phyloP scores from a whole-genome alignment of 2,797 vertebrate genomes.

The Clamator glandarius region DNA sequence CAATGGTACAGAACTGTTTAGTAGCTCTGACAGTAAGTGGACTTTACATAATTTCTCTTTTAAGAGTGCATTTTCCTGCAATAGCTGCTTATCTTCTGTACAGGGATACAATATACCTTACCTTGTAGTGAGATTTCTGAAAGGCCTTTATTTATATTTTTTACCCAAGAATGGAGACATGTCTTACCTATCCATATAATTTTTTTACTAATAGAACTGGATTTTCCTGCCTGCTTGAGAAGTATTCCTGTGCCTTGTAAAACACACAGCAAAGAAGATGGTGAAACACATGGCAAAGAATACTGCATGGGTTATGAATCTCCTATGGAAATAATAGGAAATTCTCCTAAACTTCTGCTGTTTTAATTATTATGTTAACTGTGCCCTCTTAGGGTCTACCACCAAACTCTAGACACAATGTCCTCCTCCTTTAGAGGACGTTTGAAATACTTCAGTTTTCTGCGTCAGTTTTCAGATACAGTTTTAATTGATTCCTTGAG shows the following conservation, averaged over 20 bases:
- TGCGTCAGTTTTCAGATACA: neutral
- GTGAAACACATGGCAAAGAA: neutral
- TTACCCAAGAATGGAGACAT: neutral
- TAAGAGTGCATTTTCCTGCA: neutral
- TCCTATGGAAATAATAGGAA: conserved; percentile 6
- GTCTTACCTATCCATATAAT: neutral
- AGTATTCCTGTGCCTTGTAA: neutral
- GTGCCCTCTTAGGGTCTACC: neutral
- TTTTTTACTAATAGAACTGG: neutral
- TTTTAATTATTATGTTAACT: neutral
- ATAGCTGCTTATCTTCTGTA: neutral
- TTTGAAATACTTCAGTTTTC: neutral
- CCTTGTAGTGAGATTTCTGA: neutral
- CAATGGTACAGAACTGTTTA: neutral
- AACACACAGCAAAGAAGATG: neutral
- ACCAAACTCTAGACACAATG: neutral
- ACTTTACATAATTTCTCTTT: neutral
- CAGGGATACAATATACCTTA: neutral
- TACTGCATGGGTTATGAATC: neutral
- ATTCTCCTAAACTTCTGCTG: neutral
- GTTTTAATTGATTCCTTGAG: neutral
- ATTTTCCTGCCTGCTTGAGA: neutral
- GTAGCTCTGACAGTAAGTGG: neutral
- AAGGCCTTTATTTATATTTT: neutral
- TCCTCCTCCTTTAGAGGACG: neutral